Conservation (phyloP, 2,888 invertebrate species). For the Peribatodes rhomboidaria region DNA sequence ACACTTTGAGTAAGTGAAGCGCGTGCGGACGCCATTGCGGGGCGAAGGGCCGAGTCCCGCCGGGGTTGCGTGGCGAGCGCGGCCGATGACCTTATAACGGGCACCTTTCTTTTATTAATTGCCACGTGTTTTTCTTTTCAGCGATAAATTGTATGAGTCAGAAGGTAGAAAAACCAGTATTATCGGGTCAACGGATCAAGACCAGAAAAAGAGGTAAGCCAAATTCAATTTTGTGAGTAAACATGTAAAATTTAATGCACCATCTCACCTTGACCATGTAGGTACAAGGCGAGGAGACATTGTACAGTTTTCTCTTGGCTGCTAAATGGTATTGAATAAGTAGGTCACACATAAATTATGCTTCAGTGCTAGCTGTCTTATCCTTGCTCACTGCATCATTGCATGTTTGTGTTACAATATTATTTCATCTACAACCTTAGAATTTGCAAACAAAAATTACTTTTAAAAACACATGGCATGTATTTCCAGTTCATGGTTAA, state of each 20-base stretch:
- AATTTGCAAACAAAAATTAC: too few relatives aligned
- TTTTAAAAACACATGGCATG: too few relatives aligned
- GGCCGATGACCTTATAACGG: constrained; percentile 79
- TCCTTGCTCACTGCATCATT: constrained; percentile 8
- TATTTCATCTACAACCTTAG: not conserved
- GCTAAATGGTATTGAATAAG: constrained; percentile 22
- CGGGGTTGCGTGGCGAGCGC: constrained; percentile 58
- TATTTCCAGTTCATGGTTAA: too few relatives aligned
- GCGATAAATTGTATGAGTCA: constrained; percentile 99
- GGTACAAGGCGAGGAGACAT: constrained; percentile 35
- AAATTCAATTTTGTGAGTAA: constrained; percentile 48
- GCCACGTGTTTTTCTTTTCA: constrained; percentile 87
- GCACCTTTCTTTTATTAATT: constrained; percentile 68
- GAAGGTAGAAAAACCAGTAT: constrained; percentile 99
- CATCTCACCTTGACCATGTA: constrained; percentile 57
- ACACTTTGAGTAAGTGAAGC: constrained; percentile 64
- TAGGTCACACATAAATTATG: constrained; percentile 44
- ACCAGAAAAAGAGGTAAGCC: constrained; percentile 99
- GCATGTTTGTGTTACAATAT: constrained; percentile 7
- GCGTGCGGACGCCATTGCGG: constrained; percentile 64
- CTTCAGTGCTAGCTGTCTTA: constrained; percentile 1
- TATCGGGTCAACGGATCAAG: constrained; percentile 99
- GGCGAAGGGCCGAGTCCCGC: constrained; percentile 55
- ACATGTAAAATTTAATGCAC: constrained; percentile 44
- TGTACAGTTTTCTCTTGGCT: constrained; percentile 24